A percentile compares a stretch with the other conserved stretches of the same genome.
Conservation (phyloP, 2,797 vertebrate species). For the Galagoides demidoff region DNA sequence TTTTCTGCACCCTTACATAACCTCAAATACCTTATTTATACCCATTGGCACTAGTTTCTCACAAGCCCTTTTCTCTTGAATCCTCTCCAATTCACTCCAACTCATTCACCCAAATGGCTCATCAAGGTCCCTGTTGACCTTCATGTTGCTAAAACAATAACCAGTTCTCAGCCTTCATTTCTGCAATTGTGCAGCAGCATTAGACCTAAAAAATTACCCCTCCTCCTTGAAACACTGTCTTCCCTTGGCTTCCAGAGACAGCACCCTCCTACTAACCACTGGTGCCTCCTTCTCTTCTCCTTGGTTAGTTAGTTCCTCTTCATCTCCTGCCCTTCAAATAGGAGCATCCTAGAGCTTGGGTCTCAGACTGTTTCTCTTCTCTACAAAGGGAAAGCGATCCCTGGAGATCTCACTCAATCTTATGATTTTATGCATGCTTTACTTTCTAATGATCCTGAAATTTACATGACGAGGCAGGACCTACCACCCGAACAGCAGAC, state of each 20-base stretch:
- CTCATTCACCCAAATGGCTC: background rate
- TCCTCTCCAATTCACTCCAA: background rate
- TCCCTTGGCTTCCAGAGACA: background rate
- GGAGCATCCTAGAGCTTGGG: background rate
- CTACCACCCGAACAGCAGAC: background rate
- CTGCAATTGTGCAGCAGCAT: background rate
- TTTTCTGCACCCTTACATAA: background rate
- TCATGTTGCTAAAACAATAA: background rate
- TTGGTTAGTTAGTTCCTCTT: background rate
- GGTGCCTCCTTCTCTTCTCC: background rate
- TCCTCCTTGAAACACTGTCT: background rate
- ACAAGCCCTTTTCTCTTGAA: background rate
- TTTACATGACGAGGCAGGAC: background rate
- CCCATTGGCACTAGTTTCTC: background rate
- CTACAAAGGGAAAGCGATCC: background rate
- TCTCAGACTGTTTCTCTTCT: background rate
- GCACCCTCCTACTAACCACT: background rate
- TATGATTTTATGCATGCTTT: background rate
- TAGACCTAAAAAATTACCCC: background rate
- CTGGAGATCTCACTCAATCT: background rate
- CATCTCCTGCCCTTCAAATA: background rate
- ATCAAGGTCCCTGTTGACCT: background rate
- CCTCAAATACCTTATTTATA: background rate
- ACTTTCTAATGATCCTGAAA: background rate
- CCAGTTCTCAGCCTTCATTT: background rate